Evolutionary conservation across 2,113 vertebrate species (phyloP).

Genomic region (Oceanodroma tethys): DNA sequence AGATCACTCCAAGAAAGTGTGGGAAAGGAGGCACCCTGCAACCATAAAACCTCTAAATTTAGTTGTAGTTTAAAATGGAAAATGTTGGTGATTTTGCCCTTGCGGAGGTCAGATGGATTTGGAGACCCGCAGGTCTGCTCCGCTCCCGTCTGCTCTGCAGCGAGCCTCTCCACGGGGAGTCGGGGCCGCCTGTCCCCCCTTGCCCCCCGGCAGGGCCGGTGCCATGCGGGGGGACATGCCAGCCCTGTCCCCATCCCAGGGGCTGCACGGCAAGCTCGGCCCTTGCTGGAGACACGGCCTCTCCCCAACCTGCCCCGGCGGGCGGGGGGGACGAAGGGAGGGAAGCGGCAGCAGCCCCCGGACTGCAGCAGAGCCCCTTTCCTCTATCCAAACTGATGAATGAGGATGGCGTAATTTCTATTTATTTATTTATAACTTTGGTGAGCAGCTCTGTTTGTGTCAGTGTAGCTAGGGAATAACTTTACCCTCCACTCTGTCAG

Average conservation of each 20-base stretch:
- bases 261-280: fast-evolving
- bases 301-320: not conserved
- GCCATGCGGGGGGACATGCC: fast-evolving
- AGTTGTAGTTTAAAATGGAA: not conserved
- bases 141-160: fast-evolving
- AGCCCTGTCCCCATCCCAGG: not conserved
- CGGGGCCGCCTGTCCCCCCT: not conserved
- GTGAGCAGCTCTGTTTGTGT: not conserved
- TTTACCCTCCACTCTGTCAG: not conserved
- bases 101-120: not conserved
- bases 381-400: not conserved
- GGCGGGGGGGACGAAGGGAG: not conserved
- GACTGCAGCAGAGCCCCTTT: not conserved
- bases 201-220: fast-evolving
- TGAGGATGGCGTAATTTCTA: not conserved
- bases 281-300: not conserved
- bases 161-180: fast-evolving
- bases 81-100: not conserved
- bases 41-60: slow-evolving; percentile 15
- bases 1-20: slow-evolving; percentile 23
- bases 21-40: slow-evolving; percentile 26
- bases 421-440: not conserved
- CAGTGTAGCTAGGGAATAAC: not conserved
- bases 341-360: not conserved
- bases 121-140: not conserved